Conservation (phyloP, 2,113 vertebrate species). For the Xenopus borealis region DNA sequence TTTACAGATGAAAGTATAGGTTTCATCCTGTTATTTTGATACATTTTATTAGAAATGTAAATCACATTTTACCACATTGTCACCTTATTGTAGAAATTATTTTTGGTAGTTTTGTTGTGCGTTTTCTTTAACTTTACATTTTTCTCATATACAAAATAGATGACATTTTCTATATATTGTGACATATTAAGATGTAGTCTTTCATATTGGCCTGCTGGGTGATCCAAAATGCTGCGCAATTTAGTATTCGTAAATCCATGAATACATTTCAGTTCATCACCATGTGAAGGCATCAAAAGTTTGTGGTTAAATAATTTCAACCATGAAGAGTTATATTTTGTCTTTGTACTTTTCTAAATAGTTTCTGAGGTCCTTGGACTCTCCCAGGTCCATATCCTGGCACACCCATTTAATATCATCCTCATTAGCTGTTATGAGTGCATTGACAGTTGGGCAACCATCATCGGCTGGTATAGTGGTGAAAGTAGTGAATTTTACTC, state of each 20-base stretch:
- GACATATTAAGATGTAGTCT: too few relatives aligned
- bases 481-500: conserved; percentile 90
- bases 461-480: conserved; percentile 79
- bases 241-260: conserved; percentile 53
- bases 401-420: conserved; percentile 91
- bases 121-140: background rate
- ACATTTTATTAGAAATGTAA: conserved; percentile 60
- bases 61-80: conserved; percentile 35
- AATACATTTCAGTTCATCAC: conserved; percentile 46
- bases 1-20: conserved; percentile 16
- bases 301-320: conserved; percentile 57
- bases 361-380: conserved; percentile 76
- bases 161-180: background rate
- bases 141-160: background rate
- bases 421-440: conserved; percentile 66
- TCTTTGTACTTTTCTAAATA: conserved; percentile 84
- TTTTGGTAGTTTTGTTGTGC: conserved; percentile 63
- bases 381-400: conserved; percentile 74
- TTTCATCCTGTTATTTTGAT: conserved; percentile 14
- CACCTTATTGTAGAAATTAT: conserved; percentile 50
- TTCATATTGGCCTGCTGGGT: background rate
- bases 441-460: conserved; percentile 72
- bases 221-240: conserved; percentile 37
- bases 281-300: conserved; percentile 71
- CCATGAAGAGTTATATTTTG: conserved; percentile 56